Base-by-base conservation (phyloP, 2,113 vertebrate species). In the Actenoides lindsayi region DNA sequence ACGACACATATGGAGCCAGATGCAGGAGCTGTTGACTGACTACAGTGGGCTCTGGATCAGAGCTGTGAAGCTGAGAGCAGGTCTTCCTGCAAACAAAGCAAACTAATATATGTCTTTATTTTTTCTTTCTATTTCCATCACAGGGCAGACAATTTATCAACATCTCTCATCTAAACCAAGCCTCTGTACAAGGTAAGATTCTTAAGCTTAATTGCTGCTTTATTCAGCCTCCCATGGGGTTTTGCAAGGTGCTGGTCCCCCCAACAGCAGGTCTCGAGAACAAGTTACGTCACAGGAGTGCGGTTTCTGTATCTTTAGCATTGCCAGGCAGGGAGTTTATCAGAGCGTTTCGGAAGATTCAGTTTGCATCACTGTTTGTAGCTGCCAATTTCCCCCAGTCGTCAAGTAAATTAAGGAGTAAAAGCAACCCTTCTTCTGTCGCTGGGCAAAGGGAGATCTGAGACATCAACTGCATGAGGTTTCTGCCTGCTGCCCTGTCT, bases 111-210 rank as follows among this genome's bases (percentile, higher is more conserved):
- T 25, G 25, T 9, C 27, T 69, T 69, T 81, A 73, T 83, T 82
- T 81, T 71, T 39, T 54, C 20, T 94, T 82, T 85, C 86, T 89
- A 16, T 94, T 94, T 94, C 87, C 84, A 21, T 33, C 87, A 11
- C 88, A 97, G 96, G 94, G 78, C 31, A 93, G 91, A 74, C 73
- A 96, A 87, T 62, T 87, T 94, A 76, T 96, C 95, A 94, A n/a
- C 54, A 6, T 2, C 41, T 5, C 87, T 76, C 94, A 92, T 89
- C 86, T 83, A 59, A 94, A 87, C 62, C 96, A 92, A 76, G 62
- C 77, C 41, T 79, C 95, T 48, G 54, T 48, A 30, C 65, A 89
- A 93, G 96, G 96, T 96, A 95, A 96, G 87, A 25, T 9, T 68
- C 80, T 90, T 14, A 71, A 71, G 71, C 68, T 75, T 17, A 44